Evolutionary conservation across 2,113 vertebrate species (phyloP).

Genomic region (Malurus melanocephalus): DNA sequence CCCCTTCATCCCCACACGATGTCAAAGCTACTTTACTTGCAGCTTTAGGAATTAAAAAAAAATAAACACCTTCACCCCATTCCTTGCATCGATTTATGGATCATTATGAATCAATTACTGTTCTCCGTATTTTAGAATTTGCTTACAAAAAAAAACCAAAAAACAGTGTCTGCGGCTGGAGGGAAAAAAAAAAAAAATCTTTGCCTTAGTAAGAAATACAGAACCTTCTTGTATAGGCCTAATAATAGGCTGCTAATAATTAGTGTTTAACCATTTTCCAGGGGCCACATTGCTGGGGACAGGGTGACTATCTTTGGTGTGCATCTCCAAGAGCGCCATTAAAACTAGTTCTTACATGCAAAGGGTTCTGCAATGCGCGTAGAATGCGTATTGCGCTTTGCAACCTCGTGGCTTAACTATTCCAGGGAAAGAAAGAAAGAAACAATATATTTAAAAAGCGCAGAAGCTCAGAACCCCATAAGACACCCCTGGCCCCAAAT

Average conservation of each 20-base stretch:
- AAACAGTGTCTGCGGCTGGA: constrained; percentile 13
- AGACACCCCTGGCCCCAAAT: not conserved
- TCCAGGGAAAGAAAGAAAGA: not conserved
- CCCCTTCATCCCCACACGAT: constrained; percentile 86
- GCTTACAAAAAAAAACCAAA: constrained; percentile 66
- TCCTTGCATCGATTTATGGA: constrained; percentile 67
- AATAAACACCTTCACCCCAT: constrained; percentile 68
- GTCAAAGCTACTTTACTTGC: constrained; percentile 85
- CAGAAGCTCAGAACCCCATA: not conserved
- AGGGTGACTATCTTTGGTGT: not conserved
- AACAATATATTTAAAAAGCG: accelerated
- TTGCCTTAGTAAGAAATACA: not conserved
- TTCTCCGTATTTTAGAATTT: constrained; percentile 65
- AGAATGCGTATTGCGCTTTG: not conserved
- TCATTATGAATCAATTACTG: constrained; percentile 78
- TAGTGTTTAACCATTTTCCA: not conserved
- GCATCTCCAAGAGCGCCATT: not conserved
- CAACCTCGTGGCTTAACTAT: not conserved
- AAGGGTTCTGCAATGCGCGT: not conserved
- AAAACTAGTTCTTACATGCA: not conserved
- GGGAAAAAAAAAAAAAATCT: not conserved
- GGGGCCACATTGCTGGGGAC: not conserved
- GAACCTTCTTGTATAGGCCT: not conserved
- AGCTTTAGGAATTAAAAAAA: constrained; percentile 80
- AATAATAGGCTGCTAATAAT: not conserved